Evolutionary conservation across 2,113 vertebrate species (phyloP), one percentile per base, ranked within the genome.

Genomic region (Sitta europaea): DNA sequence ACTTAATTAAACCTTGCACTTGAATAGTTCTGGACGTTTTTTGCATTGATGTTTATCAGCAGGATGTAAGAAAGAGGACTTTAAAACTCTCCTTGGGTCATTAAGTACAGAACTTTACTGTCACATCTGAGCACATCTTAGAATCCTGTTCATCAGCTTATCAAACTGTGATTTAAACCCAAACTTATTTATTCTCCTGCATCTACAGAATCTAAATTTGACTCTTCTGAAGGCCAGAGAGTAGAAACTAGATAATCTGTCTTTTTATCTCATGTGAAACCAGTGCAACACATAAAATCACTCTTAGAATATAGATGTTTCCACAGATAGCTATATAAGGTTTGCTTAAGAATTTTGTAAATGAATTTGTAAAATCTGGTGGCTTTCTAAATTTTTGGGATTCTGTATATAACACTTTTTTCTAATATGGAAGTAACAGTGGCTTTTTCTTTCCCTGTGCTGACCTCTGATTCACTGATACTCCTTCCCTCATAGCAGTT

Each of bases 401-500:
- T 94, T 87, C 35, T 89, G 7, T 76, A 2, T 82, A 19, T 81
- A 40, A 31, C 19, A 36, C 3, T 36, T 88, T 82, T 81, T 91
- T 94, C 73, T 83, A 92, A 48, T 23, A 88, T 54, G 33, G 54
- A 90, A 17, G 48, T 84, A 90, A 70, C 59, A 77, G 55, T 28
- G 38, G 4, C 3, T 24, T 24, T 58, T 74, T 53, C 8, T 4
- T 33, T 3, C 17, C 20, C 19, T 55, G 63, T 79, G 13, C 54
- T 95, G 84, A 96, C 62, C 80, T 77, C 80, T 70, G 45, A 91
- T 93, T 96, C 74, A 89, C 63, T 50, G 58, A 76, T 74, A 38
- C 54, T 71, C n/a, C 28, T 72, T 97, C 42, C 47, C 70, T 91
- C 36, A 55, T n/a, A 96, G 90, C 86, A 94, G 78, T 94, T 97